Base-by-base conservation (phyloP, 2,113 vertebrate genomes). In the Thinocorus orbignyianus region DNA sequence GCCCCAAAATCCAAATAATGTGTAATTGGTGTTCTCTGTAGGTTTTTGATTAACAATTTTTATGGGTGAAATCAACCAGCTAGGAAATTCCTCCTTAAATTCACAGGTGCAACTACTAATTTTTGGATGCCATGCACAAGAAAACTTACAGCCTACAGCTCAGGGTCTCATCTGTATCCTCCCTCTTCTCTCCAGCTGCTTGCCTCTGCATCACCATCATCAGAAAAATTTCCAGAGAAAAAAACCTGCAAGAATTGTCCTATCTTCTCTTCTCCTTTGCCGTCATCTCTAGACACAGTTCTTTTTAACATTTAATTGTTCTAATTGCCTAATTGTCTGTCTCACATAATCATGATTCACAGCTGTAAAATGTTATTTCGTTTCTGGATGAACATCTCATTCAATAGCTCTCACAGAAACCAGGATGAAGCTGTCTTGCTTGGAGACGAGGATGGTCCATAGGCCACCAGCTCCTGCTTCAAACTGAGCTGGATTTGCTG, bases 311-410 rank as follows among this genome's bases (percentile, higher is more conserved):
- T 17, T 33, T 78, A 33, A 31, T 85, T 90, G 17, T 81, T 60
- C 51, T 95, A 74, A 87, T 60, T 89, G 30, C 46, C 48, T 87
- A 54, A 81, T 91, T 91, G 65, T 28, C 65, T 55, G n/a, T 70
- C 54, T 91, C 58, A 31, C 51, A 77, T 7, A 54, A 13, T 78
- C 1, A 0, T 81, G 72, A 86, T 73, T 83, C 10, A 7, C 58
- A 91, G 71, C 31, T 91, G 54, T 70, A 83, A 83, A 92, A 81
- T 30, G 10, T 61, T 91, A 30, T 41, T 86, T 22, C 44, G 24
- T 20, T 81, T 42, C 68, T 91, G 25, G 62, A 52, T 60, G 30
- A 92, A 48, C 7, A 9, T 7, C 18, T 65, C 7, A 17, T 69
- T 92, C 41, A 24, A 10, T 30, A 80, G 19, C 19, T 80, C 7